A percentile compares a stretch with the other conserved stretches of the same genome.
Evolutionary conservation across 2,113 vertebrate genomes (phyloP).

Genomic region (Microtus montanus): DNA sequence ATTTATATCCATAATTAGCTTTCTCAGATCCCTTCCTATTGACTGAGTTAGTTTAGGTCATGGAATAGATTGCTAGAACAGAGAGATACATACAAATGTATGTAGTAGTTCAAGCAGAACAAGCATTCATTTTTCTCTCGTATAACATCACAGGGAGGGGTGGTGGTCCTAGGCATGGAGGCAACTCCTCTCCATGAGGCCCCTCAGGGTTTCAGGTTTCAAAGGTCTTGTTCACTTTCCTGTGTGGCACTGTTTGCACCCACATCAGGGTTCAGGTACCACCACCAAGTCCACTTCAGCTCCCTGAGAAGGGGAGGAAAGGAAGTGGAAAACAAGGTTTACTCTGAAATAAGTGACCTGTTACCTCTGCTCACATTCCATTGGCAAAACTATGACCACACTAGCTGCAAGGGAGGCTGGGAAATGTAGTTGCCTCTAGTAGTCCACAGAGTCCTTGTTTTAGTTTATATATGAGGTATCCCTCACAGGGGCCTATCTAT

Average conservation of each 20-base stretch:
- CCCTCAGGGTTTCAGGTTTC: background rate
- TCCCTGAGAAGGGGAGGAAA: background rate
- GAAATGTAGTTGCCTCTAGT: background rate
- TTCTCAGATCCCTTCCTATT: constrained; percentile 10
- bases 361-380: background rate
- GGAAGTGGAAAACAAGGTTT: background rate
- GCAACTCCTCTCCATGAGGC: background rate
- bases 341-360: background rate
- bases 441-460: background rate
- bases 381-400: background rate
- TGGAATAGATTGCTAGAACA: background rate
- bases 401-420: background rate
- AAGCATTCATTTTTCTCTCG: background rate
- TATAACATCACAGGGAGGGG: background rate
- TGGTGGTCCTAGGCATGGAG: background rate
- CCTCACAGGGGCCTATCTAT: background rate
- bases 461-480: background rate
- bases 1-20: constrained; percentile 19
- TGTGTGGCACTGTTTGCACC: background rate
- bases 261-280: background rate
- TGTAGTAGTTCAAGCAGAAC: background rate
- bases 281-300: background rate
- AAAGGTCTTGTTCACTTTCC: background rate
- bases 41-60: background rate
- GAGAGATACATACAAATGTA: background rate